These are phyloP conservation scores for Sialis lutaria DNA, from an alignment of 2,888 invertebrate species.

Conservation along the genomic window DNA sequence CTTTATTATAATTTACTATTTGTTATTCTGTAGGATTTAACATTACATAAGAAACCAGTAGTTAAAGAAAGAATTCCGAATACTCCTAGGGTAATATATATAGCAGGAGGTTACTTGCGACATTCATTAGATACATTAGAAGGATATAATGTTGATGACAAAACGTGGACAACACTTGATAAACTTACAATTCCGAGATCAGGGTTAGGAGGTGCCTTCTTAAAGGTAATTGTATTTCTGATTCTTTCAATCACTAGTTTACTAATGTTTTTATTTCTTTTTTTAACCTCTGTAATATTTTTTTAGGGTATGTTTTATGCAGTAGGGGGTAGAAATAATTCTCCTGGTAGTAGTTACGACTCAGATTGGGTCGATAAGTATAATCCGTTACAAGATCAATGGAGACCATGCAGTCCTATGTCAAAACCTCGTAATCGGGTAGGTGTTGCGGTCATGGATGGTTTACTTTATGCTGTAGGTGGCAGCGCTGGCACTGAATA, in stretches of 20 bases:
- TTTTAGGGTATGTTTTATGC: slow-evolving; percentile 70
- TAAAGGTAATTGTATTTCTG: slow-evolving; percentile 35
- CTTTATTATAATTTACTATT: slow-evolving; percentile 1
- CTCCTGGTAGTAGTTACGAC: slow-evolving; percentile 72
- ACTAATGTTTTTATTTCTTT: not conserved
- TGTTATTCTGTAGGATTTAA: slow-evolving; percentile 45
- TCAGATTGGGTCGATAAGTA: slow-evolving; percentile 80
- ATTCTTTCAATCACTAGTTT: not conserved
- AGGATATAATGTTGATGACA: slow-evolving; percentile 74
- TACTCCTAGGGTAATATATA: slow-evolving; percentile 77
- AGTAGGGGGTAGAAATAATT: slow-evolving; percentile 83
- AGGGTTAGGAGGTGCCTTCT: slow-evolving; percentile 70
- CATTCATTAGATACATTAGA: slow-evolving; percentile 78
- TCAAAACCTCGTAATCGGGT: slow-evolving; percentile 74
- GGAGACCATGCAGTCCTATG: slow-evolving; percentile 80
- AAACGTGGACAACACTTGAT: slow-evolving; percentile 66
- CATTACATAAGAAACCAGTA: slow-evolving; percentile 68
- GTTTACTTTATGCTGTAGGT: slow-evolving; percentile 77
- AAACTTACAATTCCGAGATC: slow-evolving; percentile 76
- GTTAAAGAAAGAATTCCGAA: slow-evolving; percentile 77
- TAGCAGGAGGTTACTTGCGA: slow-evolving; percentile 77
- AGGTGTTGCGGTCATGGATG: slow-evolving; percentile 90
- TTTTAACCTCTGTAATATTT: too few species aligned
- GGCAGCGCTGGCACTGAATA: slow-evolving; percentile 75
- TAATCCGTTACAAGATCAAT: slow-evolving; percentile 69